Base-by-base conservation (phyloP, 1,140 invertebrate species). In the Triops cancriformis region DNA sequence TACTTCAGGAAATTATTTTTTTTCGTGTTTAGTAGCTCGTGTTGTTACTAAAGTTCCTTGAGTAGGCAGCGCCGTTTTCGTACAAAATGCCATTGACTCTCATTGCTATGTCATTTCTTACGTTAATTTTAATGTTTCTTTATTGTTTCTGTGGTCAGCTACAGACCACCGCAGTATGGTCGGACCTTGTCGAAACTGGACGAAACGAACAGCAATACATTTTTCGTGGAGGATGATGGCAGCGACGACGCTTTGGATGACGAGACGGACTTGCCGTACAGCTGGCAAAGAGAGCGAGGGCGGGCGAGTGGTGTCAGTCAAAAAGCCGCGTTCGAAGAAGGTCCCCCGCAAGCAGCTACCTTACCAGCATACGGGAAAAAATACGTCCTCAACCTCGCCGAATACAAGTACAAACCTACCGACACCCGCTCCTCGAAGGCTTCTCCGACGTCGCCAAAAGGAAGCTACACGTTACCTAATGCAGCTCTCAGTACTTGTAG, bases 241-340 rank as follows among this genome's bases (percentile, higher is more conserved):
- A 76, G 75, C 37, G 18, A 72, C 26, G 78, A 79, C 11, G 73
- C 27, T 26, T 27, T 78, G 14, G 31, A 73, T 10, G 72, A 74
- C 18, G 73, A 45, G 23, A 72, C 31, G 37, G 72, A 78, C 18
- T 41, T 74, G 43, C 41, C 73, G n/a, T 73, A 73, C 10, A 75
- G 45, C 26, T 79, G 78, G 78, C 75, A 79, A 73, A 76, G 75
- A 26, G 75, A 73, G 43, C 42, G 78, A 1, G 78, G 78, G 9
- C 74, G 78, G 27, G 78, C 78, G n/a, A 79, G 78, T 45, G 78
- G 78, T 7, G 76, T 75, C 45, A 78, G 77, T 14, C 77, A 78
- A 43, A 72, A 73, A 7, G 27, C 27, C 72, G 28, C 41, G 10
- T 43, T 73, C 28, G 73, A 31, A 12, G 27, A 77, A 31, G 51